A percentile compares a stretch with the other conserved stretches of the same genome.
Conservation (phyloP, 2,888 invertebrate species). For the Dynastes grantii region DNA sequence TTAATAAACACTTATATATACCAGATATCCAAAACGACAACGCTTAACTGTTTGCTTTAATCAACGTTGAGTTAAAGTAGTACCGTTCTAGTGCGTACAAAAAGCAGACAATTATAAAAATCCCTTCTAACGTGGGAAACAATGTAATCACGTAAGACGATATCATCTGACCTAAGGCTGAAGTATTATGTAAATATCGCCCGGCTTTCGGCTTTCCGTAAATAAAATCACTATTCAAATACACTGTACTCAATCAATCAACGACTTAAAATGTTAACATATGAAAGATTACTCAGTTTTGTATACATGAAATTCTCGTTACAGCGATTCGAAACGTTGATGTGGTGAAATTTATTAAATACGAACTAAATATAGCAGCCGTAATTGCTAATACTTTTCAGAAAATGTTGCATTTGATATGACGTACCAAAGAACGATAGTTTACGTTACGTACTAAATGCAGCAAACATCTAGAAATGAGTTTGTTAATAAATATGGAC, state of each 20-base stretch:
- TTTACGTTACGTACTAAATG: not conserved
- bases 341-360: constrained; percentile 24
- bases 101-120: constrained; percentile 36
- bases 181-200: constrained; percentile 43
- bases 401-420: constrained; percentile 13
- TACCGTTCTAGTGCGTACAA: constrained; percentile 7
- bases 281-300: constrained; percentile 38
- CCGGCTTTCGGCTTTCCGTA: constrained; percentile 27
- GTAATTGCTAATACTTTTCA: constrained; percentile 18
- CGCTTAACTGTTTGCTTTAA: not conserved
- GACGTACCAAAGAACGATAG: not conserved
- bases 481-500: constrained; percentile 6
- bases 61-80: not conserved
- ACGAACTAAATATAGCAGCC: constrained; percentile 31
- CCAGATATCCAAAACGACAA: not conserved
- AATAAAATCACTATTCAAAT: constrained; percentile 40
- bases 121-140: constrained; percentile 35
- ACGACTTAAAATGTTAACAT: constrained; percentile 44
- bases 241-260: constrained; percentile 45
- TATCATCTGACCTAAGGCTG: constrained; percentile 21
- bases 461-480: constrained; percentile 4
- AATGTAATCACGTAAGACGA: constrained; percentile 33
- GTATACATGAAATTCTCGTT: constrained; percentile 39
- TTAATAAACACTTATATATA: not conserved
- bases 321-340: not conserved